These are phyloP conservation scores for Corythaixoides concolor DNA, from an alignment of 2,113 vertebrate genomes.

Conservation along the genomic window DNA sequence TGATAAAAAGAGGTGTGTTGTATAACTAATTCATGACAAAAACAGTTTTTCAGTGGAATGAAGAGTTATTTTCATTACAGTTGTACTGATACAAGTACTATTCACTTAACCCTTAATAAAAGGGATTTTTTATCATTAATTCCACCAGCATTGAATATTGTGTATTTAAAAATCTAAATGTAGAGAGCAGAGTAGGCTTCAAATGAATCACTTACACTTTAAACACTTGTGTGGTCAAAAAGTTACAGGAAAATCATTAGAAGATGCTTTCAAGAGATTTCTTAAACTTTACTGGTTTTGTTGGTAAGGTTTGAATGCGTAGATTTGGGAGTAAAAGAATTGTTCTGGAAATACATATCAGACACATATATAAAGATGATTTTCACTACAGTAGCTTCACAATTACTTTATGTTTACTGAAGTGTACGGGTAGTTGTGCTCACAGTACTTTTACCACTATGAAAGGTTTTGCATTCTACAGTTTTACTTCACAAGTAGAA, in stretches of 20 bases:
- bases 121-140: background rate
- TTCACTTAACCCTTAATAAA: background rate
- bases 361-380: background rate
- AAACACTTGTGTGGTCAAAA: background rate
- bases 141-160: background rate
- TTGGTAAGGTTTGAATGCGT: background rate
- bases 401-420: background rate
- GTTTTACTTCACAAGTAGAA: background rate
- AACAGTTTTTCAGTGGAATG: background rate
- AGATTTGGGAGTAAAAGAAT: background rate
- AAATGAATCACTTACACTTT: background rate
- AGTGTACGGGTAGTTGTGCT: background rate
- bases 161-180: background rate
- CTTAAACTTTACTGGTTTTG: background rate
- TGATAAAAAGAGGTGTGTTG: background rate
- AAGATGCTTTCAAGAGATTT: background rate
- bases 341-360: background rate
- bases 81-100: background rate
- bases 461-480: background rate
- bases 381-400: background rate
- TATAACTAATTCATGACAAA: background rate
- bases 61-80: background rate
- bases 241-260: background rate
- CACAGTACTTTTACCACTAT: background rate
- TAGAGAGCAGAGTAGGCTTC: background rate